Base-by-base conservation (phyloP, 1,140 invertebrate genomes). In the Eufriesea mexicana region DNA sequence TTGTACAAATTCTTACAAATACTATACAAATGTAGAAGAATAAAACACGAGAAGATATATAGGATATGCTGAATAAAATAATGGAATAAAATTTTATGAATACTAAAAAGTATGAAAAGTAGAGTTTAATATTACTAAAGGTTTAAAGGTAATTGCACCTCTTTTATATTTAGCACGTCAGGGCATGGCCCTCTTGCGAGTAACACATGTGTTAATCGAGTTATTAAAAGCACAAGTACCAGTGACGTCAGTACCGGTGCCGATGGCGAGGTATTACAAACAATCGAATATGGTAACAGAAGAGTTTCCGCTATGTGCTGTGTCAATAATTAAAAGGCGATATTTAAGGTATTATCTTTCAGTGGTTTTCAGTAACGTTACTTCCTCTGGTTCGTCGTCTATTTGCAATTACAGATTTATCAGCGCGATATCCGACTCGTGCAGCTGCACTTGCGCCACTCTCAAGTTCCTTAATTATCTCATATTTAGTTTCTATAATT, bases 141-240 rank as follows among this genome's bases (percentile, higher is more conserved):
- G 8, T 23, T 61, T 28, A 25, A 18, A 61, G 57, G 68, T 54
- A 66, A 81, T 51, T 75, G 61, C n/a, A 81, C 59, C 28, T n/a
- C 51, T 75, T 49, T 74, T 81, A 81, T 74, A 74, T 81, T 66
- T 81, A 81, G 79, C 28, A 25, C 79, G 79, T 81, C 79, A 55
- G 35, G 45, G 59, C 51, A 16, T 18, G 42, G 25, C 23, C 57
- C 71, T 55, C n/a, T 35, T 57, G 18, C 51, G 18, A 18, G 23
- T 10, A 59, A 42, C 79, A 73, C 49, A 18, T 64, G 59, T 45
- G 59, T 64, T 42, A 80, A 47, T 54, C 10, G 9, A 80, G 79
- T 64, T 80, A 80, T 80, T 80, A 80, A 80, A 73, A 80, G 59
- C 70, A 55, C 79, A 64, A 80, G 79, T 74, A 80, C 70, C 55